Evolutionary conservation across 2,113 vertebrate species (phyloP).

Genomic region (Bos indicus): DNA sequence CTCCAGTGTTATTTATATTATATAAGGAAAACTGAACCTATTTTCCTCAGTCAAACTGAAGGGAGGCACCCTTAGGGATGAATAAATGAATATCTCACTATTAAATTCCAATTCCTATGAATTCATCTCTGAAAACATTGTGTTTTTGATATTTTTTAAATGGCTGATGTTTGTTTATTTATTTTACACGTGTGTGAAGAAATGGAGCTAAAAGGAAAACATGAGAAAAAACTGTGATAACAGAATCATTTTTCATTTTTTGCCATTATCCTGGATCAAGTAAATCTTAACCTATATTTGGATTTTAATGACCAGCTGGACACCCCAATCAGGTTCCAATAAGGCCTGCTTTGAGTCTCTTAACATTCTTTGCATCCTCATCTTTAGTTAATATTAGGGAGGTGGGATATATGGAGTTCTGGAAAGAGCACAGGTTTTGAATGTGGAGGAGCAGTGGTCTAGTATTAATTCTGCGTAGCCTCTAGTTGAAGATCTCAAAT

Average conservation of each 20-base stretch:
- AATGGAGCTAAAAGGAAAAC: background rate
- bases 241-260: background rate
- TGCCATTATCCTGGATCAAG: background rate
- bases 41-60: constrained; percentile 72
- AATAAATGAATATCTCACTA: constrained; percentile 63
- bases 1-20: constrained; percentile 75
- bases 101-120: constrained; percentile 65
- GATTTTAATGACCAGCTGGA: background rate
- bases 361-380: background rate
- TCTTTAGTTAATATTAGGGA: background rate
- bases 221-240: background rate
- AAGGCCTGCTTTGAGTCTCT: background rate
- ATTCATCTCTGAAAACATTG: constrained; percentile 29
- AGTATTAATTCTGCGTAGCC: rapidly evolving
- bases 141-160: constrained; percentile 17
- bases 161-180: constrained; percentile 18
- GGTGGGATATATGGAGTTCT: background rate
- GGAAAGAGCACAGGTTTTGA: background rate
- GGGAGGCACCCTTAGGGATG: constrained; percentile 63
- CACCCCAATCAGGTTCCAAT: background rate
- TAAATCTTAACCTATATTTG: background rate
- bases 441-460: background rate
- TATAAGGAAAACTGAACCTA: constrained; percentile 73
- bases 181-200: background rate
- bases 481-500: background rate